These are phyloP conservation scores for Dryobates pubescens DNA, from an alignment of 2,797 vertebrate genomes.

Conservation along the genomic window DNA sequence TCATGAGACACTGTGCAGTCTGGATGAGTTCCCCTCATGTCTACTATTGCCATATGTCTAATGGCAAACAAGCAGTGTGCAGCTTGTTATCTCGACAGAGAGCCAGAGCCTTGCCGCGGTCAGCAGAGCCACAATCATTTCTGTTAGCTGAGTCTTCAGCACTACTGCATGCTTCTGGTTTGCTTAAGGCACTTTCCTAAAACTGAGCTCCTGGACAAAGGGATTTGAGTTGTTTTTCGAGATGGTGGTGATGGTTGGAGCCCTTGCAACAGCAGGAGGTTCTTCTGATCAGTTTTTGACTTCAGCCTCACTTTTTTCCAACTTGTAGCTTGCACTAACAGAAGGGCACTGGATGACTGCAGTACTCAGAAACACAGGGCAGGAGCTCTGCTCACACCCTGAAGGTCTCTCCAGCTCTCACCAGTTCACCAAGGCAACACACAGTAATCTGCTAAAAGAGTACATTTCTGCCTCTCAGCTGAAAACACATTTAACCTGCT, in stretches of 20 bases:
- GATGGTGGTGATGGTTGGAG: neutral
- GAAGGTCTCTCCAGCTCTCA: neutral
- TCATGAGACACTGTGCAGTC: neutral
- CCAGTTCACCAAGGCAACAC: neutral
- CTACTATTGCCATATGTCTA: neutral
- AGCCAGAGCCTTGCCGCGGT: rapidly evolving
- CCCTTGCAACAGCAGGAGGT: neutral
- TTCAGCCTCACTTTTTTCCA: neutral
- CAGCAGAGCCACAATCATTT: rapidly evolving
- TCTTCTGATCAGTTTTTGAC: neutral
- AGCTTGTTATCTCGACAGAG: neutral
- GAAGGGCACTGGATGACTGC: neutral
- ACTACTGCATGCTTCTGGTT: neutral
- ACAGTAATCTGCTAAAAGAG: neutral
- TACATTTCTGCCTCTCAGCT: neutral
- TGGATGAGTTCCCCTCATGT: neutral
- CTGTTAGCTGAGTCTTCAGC: neutral
- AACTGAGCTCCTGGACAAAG: neutral
- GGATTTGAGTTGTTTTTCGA: neutral
- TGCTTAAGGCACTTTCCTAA: neutral
- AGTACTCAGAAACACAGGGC: neutral
- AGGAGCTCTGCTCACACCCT: neutral
- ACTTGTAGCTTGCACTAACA: neutral
- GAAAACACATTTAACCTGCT: slow-evolving; percentile 23
- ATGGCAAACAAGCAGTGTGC: neutral